These are phyloP conservation scores for Monoplex corrugatus DNA, from an alignment of 2,888 invertebrate species.

Conservation along the genomic window DNA sequence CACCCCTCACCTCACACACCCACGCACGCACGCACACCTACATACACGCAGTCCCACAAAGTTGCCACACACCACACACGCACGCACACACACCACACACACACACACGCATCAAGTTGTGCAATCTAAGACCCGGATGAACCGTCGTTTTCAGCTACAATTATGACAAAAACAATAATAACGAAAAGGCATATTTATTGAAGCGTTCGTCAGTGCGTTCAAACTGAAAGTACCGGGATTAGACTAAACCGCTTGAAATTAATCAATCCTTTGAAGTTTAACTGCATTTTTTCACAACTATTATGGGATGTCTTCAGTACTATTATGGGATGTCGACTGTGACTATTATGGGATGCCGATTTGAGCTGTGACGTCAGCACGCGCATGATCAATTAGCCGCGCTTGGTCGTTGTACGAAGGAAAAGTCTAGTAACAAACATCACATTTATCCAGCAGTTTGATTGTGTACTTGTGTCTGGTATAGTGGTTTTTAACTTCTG, in stretches of 20 bases:
- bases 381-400: conserved; percentile 50
- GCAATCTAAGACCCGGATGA: conserved; percentile 18
- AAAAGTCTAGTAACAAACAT: too few relatives aligned
- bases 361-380: conserved; percentile 45
- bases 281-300: not conserved
- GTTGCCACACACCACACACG: too few relatives aligned
- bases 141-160: not conserved
- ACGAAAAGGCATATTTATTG: not conserved
- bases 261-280: not conserved
- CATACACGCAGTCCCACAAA: too few relatives aligned
- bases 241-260: not conserved
- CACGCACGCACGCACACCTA: too few relatives aligned
- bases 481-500: not conserved
- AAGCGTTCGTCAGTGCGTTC: conserved; percentile 31
- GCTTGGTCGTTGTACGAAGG: conserved; percentile 2
- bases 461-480: not conserved
- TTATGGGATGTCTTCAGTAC: conserved; percentile 34
- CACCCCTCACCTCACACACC: too few relatives aligned
- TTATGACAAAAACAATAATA: conserved; percentile 15
- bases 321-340: conserved; percentile 46
- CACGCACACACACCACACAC: too few relatives aligned
- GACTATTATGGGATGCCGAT: conserved; percentile 50
- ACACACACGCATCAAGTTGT: too few relatives aligned
- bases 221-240: not conserved
- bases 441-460: not conserved